Evolutionary conservation across 2,113 vertebrate species (phyloP).

Genomic region (Nannospalax galili): DNA sequence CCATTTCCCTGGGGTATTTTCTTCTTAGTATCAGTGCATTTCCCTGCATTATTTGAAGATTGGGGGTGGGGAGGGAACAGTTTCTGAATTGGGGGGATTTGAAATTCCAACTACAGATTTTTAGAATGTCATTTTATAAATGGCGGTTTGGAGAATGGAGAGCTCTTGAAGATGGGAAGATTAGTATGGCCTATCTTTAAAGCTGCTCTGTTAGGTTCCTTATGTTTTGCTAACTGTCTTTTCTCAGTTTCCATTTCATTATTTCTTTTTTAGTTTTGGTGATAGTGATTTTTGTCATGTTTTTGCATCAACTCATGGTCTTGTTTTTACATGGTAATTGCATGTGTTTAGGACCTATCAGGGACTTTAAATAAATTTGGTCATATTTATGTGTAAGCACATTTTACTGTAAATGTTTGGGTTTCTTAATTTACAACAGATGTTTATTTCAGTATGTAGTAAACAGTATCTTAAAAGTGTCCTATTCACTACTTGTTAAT

Average conservation of each 20-base stretch:
- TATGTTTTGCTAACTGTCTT: constrained; percentile 67
- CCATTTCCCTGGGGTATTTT: constrained; percentile 67
- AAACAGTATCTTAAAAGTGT: constrained; percentile 79
- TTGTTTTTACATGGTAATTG: constrained; percentile 74
- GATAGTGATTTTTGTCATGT: constrained; percentile 65
- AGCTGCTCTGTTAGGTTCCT: constrained; percentile 77
- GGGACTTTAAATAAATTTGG: constrained; percentile 75
- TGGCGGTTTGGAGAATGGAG: constrained; percentile 73
- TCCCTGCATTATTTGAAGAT: constrained; percentile 70
- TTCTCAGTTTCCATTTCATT: constrained; percentile 77
- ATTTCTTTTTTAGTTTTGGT: constrained; percentile 77
- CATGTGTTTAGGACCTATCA: constrained; percentile 53
- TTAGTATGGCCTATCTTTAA: constrained; percentile 73
- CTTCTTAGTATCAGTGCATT: constrained; percentile 63
- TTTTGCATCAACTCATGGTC: constrained; percentile 73
- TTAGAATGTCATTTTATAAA: constrained; percentile 83
- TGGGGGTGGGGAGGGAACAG: constrained; percentile 50
- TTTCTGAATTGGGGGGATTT: constrained; percentile 74
- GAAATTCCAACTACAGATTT: constrained; percentile 73
- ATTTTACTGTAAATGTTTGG: constrained; percentile 81
- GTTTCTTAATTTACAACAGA: constrained; percentile 79
- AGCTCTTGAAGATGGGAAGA: constrained; percentile 72
- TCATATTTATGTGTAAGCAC: constrained; percentile 79
- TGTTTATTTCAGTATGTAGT: constrained; percentile 81
- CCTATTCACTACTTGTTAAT: constrained; percentile 78